A percentile compares a stretch with the other conserved stretches of the same genome.
Evolutionary conservation across 2,888 invertebrate species (phyloP).

Genomic region (Caenorhabditis wallacei): DNA sequence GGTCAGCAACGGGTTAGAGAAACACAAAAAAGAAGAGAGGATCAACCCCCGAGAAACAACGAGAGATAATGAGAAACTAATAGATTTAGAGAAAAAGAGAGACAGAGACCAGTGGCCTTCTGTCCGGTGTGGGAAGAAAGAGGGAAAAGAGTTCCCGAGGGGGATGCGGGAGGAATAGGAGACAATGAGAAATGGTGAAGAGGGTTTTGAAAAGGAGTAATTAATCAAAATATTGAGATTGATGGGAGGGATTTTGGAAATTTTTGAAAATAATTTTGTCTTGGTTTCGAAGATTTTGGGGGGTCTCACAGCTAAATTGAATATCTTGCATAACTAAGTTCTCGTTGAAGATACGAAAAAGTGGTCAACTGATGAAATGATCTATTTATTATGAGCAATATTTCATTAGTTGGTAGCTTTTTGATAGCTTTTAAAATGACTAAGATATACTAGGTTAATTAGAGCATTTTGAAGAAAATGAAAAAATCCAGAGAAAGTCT

Average conservation of each 20-base stretch:
- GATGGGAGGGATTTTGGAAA: not conserved
- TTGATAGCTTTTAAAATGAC: too few species aligned
- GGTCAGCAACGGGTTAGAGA: conserved; percentile 39
- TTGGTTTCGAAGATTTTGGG: too few species aligned
- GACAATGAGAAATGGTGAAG: not conserved
- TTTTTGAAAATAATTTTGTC: not conserved
- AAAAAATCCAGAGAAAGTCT: too few species aligned
- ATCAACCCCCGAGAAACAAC: conserved; percentile 10
- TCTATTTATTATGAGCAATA: too few species aligned
- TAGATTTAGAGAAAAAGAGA: conserved; percentile 3
- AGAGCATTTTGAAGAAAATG: too few species aligned
- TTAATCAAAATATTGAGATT: conserved; percentile 7
- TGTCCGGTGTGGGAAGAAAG: conserved; percentile 21
- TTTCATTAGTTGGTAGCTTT: too few species aligned
- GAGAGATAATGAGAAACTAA: not conserved
- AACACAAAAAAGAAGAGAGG: conserved; percentile 17
- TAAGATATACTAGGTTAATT: too few species aligned
- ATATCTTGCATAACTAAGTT: too few species aligned
- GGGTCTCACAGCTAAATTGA: too few species aligned
- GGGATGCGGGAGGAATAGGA: not conserved
- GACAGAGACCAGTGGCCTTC: conserved; percentile 11
- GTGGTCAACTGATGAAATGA: too few species aligned
- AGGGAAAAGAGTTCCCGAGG: conserved; percentile 6
- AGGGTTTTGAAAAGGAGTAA: not conserved
- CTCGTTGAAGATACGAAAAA: too few species aligned